Conservation (phyloP, 1,140 invertebrate species). For the Heterodera carotae region DNA sequence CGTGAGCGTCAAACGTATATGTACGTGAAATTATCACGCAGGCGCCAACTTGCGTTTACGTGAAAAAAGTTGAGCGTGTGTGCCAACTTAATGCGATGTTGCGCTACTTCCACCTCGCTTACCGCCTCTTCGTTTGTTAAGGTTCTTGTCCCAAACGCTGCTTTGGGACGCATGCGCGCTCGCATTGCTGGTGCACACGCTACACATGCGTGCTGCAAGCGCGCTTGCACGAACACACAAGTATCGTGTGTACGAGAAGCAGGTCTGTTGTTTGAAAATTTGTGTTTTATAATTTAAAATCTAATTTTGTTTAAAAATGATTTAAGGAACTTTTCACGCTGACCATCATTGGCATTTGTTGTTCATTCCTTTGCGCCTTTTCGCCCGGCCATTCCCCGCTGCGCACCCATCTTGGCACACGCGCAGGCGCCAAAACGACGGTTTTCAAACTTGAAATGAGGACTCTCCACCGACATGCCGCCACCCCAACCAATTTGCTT, state of each 20-base stretch:
- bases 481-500: too few relatives aligned
- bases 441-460: constrained; percentile 39
- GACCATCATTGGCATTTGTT: constrained; percentile 34
- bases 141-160: constrained; percentile 18
- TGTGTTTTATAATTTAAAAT: not conserved
- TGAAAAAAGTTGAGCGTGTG: too few relatives aligned
- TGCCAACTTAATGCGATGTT: too few relatives aligned
- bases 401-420: constrained; percentile 37
- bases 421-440: constrained; percentile 45
- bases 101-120: too few relatives aligned
- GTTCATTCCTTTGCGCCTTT: constrained; percentile 36
- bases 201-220: constrained; percentile 36
- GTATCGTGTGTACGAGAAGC: constrained; percentile 42
- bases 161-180: constrained; percentile 40
- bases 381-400: constrained; percentile 37
- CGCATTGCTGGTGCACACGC: constrained; percentile 41
- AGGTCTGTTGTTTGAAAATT: constrained; percentile 30
- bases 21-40: too few relatives aligned
- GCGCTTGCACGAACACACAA: constrained; percentile 42
- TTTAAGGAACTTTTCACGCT: constrained; percentile 45
- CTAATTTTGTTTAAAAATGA: not conserved
- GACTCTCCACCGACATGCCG: too few relatives aligned
- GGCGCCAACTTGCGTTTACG: too few relatives aligned
- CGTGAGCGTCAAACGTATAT: too few relatives aligned
- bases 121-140: constrained; percentile 20